phyloP scores from a whole-genome alignment of 2,888 invertebrate genomes.

The Torymus texanus region DNA sequence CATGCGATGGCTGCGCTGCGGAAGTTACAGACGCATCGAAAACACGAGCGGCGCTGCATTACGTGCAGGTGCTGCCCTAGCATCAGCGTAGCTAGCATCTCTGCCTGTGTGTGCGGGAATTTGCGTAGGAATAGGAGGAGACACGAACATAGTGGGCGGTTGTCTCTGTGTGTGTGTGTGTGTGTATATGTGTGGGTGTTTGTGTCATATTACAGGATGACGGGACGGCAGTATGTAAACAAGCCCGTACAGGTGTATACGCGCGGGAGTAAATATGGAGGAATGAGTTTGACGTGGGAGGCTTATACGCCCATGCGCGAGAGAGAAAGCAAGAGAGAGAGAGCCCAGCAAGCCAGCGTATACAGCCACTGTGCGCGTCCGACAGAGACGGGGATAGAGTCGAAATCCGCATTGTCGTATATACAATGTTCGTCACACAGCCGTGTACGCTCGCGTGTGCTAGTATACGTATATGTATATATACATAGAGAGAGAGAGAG shows the following conservation, averaged over 20 bases:
- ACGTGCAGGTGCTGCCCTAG: not conserved
- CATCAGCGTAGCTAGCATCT: not conserved
- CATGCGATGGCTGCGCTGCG: not conserved
- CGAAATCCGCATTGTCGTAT: slow-evolving; percentile 25
- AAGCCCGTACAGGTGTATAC: slow-evolving; percentile 41
- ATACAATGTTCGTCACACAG: not conserved
- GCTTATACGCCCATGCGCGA: too few relatives aligned
- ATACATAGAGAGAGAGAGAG: not conserved
- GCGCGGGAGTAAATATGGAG: slow-evolving; percentile 46
- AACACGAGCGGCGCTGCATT: slow-evolving; percentile 28
- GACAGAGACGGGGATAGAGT: not conserved
- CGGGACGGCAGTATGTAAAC: slow-evolving; percentile 35
- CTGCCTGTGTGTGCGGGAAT: slow-evolving; percentile 7
- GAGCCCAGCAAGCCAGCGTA: too few relatives aligned
- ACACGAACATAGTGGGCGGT: too few relatives aligned
- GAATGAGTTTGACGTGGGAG: slow-evolving; percentile 42
- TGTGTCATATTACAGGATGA: slow-evolving; percentile 35
- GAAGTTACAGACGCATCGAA: slow-evolving; percentile 40
- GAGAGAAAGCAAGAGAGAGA: too few relatives aligned
- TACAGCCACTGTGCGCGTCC: too few relatives aligned
- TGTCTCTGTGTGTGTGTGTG: not conserved
- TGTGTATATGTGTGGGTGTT: slow-evolving; percentile 3
- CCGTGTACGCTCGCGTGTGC: not conserved
- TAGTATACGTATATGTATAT: too few relatives aligned
- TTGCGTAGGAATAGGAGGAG: too few relatives aligned